phyloP scores from a whole-genome alignment of 2,797 vertebrate species.

The Pipistrellus kuhlii region DNA sequence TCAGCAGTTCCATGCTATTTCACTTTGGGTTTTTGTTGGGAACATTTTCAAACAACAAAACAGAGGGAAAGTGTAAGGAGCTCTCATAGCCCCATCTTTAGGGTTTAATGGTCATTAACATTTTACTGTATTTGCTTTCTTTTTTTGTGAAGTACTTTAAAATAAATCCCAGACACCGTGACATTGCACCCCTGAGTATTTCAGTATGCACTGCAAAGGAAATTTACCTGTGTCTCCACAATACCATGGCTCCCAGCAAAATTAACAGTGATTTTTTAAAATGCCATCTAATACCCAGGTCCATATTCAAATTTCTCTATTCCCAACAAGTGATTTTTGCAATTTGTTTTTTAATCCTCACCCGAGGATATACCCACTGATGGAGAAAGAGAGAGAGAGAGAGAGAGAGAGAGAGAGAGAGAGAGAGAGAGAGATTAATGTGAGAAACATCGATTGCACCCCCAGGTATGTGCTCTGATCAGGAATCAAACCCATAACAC shows the following conservation, averaged over 20 bases:
- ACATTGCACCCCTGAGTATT: background rate
- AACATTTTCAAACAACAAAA: background rate
- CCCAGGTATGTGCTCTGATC: background rate
- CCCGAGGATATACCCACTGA: background rate
- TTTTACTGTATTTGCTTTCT: background rate
- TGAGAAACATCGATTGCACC: background rate
- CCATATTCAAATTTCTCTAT: background rate
- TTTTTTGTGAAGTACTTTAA: constrained; percentile 23
- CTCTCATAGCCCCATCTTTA: background rate
- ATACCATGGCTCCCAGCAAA: background rate
- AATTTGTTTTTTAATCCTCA: background rate
- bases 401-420: no score
- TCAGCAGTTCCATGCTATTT: background rate
- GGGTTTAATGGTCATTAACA: background rate
- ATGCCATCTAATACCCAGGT: background rate
- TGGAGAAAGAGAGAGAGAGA: no score
- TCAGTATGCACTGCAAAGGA: background rate
- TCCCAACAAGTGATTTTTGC: background rate
- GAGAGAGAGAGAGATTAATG: no score
- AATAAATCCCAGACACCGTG: constrained; percentile 8
- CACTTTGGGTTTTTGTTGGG: background rate
- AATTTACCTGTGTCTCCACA: background rate
- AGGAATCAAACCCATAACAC: background rate
- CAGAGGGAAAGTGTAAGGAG: background rate
- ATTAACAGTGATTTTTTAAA: background rate